Evolutionary conservation across 2,797 vertebrate species (phyloP).

Genomic region (Esox lucius): DNA sequence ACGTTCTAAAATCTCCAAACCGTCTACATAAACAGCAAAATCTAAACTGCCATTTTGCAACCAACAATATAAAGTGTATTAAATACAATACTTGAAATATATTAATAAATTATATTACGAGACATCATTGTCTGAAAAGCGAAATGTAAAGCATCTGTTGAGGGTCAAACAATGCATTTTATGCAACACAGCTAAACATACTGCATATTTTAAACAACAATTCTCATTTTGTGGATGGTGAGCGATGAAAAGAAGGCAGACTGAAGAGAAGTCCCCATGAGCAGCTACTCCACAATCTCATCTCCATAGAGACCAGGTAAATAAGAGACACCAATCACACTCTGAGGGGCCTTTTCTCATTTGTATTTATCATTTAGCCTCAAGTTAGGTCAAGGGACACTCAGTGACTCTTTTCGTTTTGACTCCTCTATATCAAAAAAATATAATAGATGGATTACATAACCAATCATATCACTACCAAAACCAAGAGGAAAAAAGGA

Average conservation of each 20-base stretch:
- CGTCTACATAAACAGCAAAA: too few relatives aligned
- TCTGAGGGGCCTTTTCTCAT: neutral
- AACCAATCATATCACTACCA: neutral
- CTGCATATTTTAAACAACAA: neutral
- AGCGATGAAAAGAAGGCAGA: neutral
- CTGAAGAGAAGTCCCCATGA: neutral
- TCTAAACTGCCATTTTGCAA: neutral
- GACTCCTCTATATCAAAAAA: neutral
- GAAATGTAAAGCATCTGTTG: neutral
- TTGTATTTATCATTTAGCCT: neutral
- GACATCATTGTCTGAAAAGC: neutral
- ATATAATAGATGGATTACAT: neutral
- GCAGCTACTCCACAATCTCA: neutral
- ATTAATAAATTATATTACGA: neutral
- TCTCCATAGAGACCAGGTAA: neutral
- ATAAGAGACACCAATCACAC: neutral
- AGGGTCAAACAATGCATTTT: too few relatives aligned
- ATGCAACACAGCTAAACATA: neutral
- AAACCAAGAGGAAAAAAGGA: neutral
- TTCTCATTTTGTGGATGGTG: neutral
- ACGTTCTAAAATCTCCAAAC: too few relatives aligned
- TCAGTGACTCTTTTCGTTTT: neutral
- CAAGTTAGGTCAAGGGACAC: neutral
- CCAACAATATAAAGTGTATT: neutral
- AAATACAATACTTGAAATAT: neutral